Base-by-base conservation (phyloP, 1,140 invertebrate species). In the Zaprionus gabonicus region DNA sequence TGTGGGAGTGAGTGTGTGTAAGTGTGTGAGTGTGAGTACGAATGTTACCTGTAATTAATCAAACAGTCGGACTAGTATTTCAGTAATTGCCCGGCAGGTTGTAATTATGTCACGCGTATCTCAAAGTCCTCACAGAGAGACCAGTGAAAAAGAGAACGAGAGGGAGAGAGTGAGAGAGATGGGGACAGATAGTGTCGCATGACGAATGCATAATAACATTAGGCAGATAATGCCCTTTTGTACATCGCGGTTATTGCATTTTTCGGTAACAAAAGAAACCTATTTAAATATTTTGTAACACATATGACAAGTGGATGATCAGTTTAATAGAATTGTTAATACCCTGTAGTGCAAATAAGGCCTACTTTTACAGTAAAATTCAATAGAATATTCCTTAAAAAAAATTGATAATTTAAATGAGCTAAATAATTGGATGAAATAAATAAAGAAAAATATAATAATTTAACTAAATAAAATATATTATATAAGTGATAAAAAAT, bases 51-150 rank as follows among this genome's bases (percentile, higher is more conserved):
- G 60, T 71, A 71, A 76, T 76, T 76, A 76, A 76, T 76, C 73
- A 76, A 76, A 62, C 41, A 28, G 73, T 71, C 73, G 31, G 55
- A 49, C 38, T 67, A 23, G 34, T 71, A 76, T 76, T 71, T 71
- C 55, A 55, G 73, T 71, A 71, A 76, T 76, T 76, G 73, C 73
- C 53, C 55, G 60, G 25, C 62, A 59, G 68, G 36, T 59, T 76
- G 68, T 76, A 71, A 76, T 76, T 76, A 76, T 76, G 68, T 76
- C 73, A 71, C 68, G 73, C 73, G 58, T 76, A 76, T 76, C 59
- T 71, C 25, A 55, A 17, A 25, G 28, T 31, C 67, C 38, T 64
- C 41, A 71, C 59, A 64, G 53, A 71, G 41, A 17, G 5, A 7
- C 5, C 23, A 23, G 23, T 6, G 38, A 15, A 5, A 15, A 5